Evolutionary conservation across 2,888 invertebrate genomes (phyloP).

Genomic region (Heteromurus nitidus): DNA sequence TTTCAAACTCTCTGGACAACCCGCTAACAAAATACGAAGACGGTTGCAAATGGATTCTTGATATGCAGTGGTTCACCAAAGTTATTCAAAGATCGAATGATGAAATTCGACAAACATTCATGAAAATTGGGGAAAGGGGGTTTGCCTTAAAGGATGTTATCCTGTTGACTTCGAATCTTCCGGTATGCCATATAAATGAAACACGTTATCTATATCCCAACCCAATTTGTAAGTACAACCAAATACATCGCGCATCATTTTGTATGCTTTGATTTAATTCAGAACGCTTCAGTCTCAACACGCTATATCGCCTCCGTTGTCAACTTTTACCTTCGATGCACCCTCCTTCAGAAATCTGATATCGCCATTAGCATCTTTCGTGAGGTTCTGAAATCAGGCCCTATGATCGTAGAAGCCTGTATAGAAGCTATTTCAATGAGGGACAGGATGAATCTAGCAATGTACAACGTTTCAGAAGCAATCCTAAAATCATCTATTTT

Average conservation of each 20-base stretch:
- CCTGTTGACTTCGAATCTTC: slow-evolving; percentile 22
- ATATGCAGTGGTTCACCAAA: slow-evolving; percentile 21
- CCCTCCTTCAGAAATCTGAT: not conserved
- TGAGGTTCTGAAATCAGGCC: slow-evolving; percentile 35
- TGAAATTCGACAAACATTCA: not conserved
- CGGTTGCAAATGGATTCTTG: slow-evolving; percentile 50
- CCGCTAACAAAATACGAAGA: slow-evolving; percentile 9
- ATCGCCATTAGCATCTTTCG: slow-evolving; percentile 23
- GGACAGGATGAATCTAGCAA: not conserved
- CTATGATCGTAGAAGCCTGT: slow-evolving; percentile 30
- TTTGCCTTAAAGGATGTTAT: slow-evolving; percentile 6
- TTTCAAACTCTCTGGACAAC: slow-evolving; percentile 27
- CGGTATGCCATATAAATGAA: slow-evolving; percentile 2
- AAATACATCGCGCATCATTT: not conserved
- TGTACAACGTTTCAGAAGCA: slow-evolving; percentile 40
- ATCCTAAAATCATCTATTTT: slow-evolving; percentile 48
- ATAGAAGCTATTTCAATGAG: slow-evolving; percentile 8
- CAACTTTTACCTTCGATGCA: slow-evolving; percentile 40
- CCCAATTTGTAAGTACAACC: not conserved
- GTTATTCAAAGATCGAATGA: slow-evolving; percentile 21
- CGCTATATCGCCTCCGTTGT: slow-evolving; percentile 39
- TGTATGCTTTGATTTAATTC: too few species aligned
- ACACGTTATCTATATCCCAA: not conserved
- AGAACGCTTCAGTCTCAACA: slow-evolving; percentile 22
- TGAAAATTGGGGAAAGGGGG: not conserved